Evolutionary conservation across 2,888 invertebrate species (phyloP), one percentile per base, ranked within the genome.

Genomic region (Endomychus coccineus): DNA sequence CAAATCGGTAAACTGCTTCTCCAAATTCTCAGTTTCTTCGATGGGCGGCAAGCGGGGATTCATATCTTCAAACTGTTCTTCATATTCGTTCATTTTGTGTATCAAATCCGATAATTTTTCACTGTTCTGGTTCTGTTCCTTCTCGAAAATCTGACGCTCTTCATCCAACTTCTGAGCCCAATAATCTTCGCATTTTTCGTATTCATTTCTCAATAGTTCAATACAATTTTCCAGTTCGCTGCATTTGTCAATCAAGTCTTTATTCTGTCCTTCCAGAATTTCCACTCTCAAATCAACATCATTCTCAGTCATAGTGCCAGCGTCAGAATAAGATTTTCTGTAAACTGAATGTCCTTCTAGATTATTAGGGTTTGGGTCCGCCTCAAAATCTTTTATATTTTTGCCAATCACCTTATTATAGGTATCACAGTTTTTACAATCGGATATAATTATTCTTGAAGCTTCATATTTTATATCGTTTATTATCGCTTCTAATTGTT

Each of bases 181-280:
- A 66, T 89, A 89, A 60, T 88, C 88, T 61, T 90, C 90, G 61
- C 86, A 84, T 42, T 79, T 78, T 52, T 88, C 88, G 59, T 85
- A 87, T 57, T 88, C 89, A 27, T 71, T 71, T 51, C 77, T 75
- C 66, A 89, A 68, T 55, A 82, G 71, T 58, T 86, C 85, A 36
- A 88, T 65, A 51, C 83, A 83, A 31, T 67, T 66, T 62, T 88
- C 86, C 30, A 88, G 66, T 42, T 85, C 83, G 37, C 71, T 72
- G 57, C 73, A 76, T 43, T 75, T 73, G 25, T 66, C 66, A 33
- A 61, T 57, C 14, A 71, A 51, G 13, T 62, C 46, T 36, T 64
- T 59, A 31, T 66, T 69, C 34, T 62, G 68, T 27, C 64, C 69
- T 30, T 66, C 58, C 3, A 33, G 32, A 32, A 24, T 33, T 30